Evolutionary conservation across 2,888 invertebrate species (phyloP).

Genomic region (Epinotia brunnichana): DNA sequence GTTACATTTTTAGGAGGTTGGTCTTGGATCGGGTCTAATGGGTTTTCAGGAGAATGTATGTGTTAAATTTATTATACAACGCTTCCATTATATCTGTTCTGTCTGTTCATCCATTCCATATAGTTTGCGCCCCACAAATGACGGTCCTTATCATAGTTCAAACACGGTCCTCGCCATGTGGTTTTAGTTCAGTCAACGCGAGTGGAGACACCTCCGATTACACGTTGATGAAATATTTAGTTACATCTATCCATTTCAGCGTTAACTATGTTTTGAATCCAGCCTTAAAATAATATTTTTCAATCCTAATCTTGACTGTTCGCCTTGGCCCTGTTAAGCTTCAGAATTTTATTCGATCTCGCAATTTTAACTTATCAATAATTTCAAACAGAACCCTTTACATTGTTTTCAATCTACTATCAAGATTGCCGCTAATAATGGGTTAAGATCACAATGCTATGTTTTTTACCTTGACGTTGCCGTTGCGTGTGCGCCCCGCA

Average conservation of each 20-base stretch:
- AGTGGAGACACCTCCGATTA: constrained; percentile 1
- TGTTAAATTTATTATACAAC: background rate
- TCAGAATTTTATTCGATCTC: background rate
- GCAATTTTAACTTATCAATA: constrained; percentile 15
- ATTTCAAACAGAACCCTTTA: constrained; percentile 24
- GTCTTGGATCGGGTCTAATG: background rate
- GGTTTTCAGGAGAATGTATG: background rate
- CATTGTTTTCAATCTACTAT: constrained; percentile 26
- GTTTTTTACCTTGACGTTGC: constrained; percentile 60
- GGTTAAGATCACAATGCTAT: constrained; percentile 65
- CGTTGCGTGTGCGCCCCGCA: constrained; percentile 63
- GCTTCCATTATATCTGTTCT: background rate
- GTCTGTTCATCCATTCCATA: constrained; percentile 10
- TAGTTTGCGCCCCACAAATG: constrained; percentile 11
- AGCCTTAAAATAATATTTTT: background rate
- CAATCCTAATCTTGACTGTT: too few species aligned
- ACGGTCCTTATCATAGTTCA: constrained; percentile 29
- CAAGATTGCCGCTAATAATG: constrained; percentile 51
- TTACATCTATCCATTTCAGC: background rate
- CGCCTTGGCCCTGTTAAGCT: background rate
- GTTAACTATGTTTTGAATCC: background rate
- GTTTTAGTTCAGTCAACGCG: constrained; percentile 17
- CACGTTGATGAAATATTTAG: constrained; percentile 10
- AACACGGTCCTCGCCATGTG: constrained; percentile 36
- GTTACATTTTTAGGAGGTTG: background rate